Percentiles rank a stretch among this genome's conserved stretches.
These are phyloP conservation scores for Gila robusta DNA, from an alignment of 2,797 vertebrate species.

Conservation along the genomic window DNA sequence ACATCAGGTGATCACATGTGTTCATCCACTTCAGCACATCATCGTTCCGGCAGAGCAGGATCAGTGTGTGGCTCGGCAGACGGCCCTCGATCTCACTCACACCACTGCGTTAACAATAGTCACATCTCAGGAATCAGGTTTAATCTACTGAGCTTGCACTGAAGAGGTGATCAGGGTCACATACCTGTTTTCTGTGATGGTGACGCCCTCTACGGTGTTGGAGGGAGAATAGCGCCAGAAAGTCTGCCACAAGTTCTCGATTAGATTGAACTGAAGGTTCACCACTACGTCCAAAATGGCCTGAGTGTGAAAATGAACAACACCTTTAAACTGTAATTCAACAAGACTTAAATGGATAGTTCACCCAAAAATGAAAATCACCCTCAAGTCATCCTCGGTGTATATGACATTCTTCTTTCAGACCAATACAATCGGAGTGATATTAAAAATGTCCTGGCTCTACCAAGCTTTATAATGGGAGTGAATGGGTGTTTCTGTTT, in stretches of 20 bases:
- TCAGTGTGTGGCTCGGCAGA: conserved; percentile 86
- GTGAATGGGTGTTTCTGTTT: too few relatives aligned
- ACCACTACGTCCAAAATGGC: conserved; percentile 94
- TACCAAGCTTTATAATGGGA: too few relatives aligned
- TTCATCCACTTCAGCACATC: conserved; percentile 95
- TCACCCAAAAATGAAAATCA: too few relatives aligned
- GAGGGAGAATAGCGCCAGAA: conserved; percentile 94
- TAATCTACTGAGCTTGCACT: too few relatives aligned
- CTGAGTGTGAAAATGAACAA: conserved; percentile 69
- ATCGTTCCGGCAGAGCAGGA: conserved; percentile 89
- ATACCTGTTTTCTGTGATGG: conserved; percentile 83
- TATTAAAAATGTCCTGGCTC: too few relatives aligned
- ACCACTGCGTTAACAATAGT: conserved; percentile 65
- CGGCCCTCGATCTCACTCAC: conserved; percentile 84
- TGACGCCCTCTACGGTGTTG: conserved; percentile 82
- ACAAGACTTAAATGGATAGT: background rate
- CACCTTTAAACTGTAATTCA: background rate
- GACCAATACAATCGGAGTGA: too few relatives aligned
- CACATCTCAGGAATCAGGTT: background rate
- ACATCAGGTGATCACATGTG: conserved; percentile 95
- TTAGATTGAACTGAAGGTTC: conserved; percentile 96
- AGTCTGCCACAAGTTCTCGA: conserved; percentile 97
- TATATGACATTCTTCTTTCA: too few relatives aligned
- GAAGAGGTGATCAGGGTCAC: background rate
- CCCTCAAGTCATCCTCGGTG: too few relatives aligned